These are phyloP conservation scores for Macrophya annulata DNA, from an alignment of 2,888 invertebrate genomes.

Conservation along the genomic window DNA sequence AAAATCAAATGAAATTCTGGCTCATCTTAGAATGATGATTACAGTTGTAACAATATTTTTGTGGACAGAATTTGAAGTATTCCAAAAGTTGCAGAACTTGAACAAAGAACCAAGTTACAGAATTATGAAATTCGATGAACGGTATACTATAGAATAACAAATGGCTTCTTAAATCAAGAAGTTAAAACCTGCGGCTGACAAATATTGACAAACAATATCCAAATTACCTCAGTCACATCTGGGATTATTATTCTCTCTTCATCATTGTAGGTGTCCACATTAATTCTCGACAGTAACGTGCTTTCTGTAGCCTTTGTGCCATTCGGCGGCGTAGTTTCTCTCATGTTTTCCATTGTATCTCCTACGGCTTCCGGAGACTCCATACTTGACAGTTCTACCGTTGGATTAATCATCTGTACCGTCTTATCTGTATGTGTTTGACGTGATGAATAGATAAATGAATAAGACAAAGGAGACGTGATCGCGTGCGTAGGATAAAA, in stretches of 20 bases:
- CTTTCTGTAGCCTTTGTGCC: slow-evolving; percentile 62
- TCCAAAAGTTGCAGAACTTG: not conserved
- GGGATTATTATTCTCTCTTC: slow-evolving; percentile 84
- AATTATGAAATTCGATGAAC: too few species aligned
- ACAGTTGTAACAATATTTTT: not conserved
- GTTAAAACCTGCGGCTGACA: not conserved
- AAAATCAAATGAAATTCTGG: not conserved
- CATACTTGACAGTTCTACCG: slow-evolving; percentile 44
- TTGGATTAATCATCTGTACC: slow-evolving; percentile 30
- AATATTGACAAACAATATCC: slow-evolving; percentile 3
- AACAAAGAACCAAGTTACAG: not conserved
- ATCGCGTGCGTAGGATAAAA: not conserved
- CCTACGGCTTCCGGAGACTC: not conserved
- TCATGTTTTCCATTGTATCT: slow-evolving; percentile 13
- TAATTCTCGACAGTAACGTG: slow-evolving; percentile 68
- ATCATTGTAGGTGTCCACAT: slow-evolving; percentile 83
- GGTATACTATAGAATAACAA: not conserved
- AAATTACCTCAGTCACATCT: slow-evolving; percentile 80
- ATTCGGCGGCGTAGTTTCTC: not conserved
- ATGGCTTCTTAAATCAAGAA: not conserved
- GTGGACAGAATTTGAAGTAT: not conserved
- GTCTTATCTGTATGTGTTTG: not conserved
- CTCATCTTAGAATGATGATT: not conserved
- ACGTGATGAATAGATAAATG: not conserved
- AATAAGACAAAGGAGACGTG: not conserved